These are phyloP conservation scores for Desoria tigrina DNA, from an alignment of 2,888 invertebrate species.

Conservation along the genomic window DNA sequence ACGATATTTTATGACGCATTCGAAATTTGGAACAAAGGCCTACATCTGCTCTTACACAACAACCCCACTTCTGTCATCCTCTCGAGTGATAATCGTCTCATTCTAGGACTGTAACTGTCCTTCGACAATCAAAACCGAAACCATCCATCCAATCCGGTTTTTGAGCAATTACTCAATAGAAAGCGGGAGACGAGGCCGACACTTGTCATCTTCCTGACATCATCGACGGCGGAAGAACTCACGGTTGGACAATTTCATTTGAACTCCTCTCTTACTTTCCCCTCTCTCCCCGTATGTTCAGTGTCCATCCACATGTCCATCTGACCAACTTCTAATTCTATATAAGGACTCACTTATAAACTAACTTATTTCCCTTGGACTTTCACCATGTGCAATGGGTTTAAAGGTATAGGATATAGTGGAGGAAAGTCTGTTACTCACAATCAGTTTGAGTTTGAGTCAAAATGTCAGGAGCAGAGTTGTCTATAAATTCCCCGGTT, in stretches of 20 bases:
- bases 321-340: too few relatives aligned
- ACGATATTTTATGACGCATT: too few relatives aligned
- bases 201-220: constrained; percentile 11
- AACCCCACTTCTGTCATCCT: too few relatives aligned
- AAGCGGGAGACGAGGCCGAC: neutral
- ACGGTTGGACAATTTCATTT: too few relatives aligned
- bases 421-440: neutral
- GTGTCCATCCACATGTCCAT: neutral
- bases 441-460: neutral
- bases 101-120: too few relatives aligned
- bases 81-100: too few relatives aligned
- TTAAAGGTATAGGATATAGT: neutral
- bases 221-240: neutral
- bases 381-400: too few relatives aligned
- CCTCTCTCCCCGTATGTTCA: neutral
- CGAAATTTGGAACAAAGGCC: too few relatives aligned
- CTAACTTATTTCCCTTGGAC: too few relatives aligned
- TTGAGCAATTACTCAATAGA: neutral
- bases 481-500: constrained; percentile 21
- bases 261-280: neutral
- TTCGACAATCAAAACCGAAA: too few relatives aligned
- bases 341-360: too few relatives aligned
- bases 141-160: neutral
- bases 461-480: constrained; percentile 19
- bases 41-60: too few relatives aligned